Percentiles rank a stretch among this genome's conserved stretches.
phyloP scores from a whole-genome alignment of 2,113 vertebrate species.

The Zootoca vivipara region DNA sequence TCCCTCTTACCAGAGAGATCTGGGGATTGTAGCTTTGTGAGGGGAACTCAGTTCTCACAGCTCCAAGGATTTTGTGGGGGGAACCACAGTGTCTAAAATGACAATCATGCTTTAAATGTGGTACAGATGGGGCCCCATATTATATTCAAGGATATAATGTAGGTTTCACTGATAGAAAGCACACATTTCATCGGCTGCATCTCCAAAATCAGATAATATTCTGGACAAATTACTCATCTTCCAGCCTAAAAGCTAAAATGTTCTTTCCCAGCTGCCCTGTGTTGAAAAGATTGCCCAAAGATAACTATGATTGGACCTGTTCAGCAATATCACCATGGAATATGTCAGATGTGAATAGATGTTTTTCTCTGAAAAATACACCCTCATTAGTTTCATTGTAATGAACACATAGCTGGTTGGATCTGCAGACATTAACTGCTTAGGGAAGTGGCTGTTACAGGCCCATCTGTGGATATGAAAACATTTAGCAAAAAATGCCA shows the following conservation, averaged over 20 bases:
- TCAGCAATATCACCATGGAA: neutral
- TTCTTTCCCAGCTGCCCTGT: neutral
- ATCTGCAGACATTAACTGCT: neutral
- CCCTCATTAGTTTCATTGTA: neutral
- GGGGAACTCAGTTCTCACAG: too few species aligned
- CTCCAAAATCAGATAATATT: neutral
- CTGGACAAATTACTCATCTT: neutral
- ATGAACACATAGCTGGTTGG: neutral
- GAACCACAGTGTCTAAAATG: too few species aligned
- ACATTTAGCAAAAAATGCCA: too few species aligned
- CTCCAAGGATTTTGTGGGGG: too few species aligned
- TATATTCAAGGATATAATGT: neutral
- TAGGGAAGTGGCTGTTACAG: neutral
- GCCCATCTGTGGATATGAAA: neutral
- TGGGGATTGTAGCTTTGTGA: too few species aligned
- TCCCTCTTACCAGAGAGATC: too few species aligned
- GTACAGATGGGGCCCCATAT: neutral
- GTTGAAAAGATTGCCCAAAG: neutral
- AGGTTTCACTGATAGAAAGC: neutral
- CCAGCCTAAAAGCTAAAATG: neutral
- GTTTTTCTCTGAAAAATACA: neutral
- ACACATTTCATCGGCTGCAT: neutral
- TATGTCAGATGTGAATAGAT: neutral
- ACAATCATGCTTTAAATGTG: too few species aligned
- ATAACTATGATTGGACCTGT: neutral